Base-by-base conservation (phyloP, 2,888 invertebrate genomes). In the Tenthredo mesomela region DNA sequence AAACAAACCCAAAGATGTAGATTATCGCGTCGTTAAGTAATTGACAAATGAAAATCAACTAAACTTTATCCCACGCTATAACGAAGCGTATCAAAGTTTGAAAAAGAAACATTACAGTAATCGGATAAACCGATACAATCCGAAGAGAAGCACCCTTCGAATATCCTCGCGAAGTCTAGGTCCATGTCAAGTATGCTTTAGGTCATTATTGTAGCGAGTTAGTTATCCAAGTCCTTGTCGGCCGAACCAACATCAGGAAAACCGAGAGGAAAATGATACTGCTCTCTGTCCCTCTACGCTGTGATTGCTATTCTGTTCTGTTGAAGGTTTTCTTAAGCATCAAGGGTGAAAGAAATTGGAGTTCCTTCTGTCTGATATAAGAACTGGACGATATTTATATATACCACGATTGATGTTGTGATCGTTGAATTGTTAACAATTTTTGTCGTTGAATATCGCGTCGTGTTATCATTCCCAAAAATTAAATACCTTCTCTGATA, bases 221-320 rank as follows among this genome's bases (percentile, higher is more conserved):
- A 61, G 80, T 58, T 80, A 80, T 29, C 80, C 61, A 21, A 40
- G 61, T 80, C 80, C 80, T 61, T 80, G 61, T 61, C 61, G 40
- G 21, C 37, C 61, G 3, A 40, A 58, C 58, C 40, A 29, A 58
- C 33, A 21, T 33, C 21, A 18, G 40, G 6, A 58, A 61, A 50
- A 80, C 1, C 33, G 15, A n/a, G 40, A 18, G 40, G 6, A 58
- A 61, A 50, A 80, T 0, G n/a, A 80, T 58, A 61, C 61, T 15
- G 61, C 21, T 40, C 40, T 37, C n/a, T 0, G 40, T 12, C 21
- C n/a, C 29, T 61, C 25, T 12, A 3, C 15, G 15, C 12, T 58
- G 37, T 37, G 80, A 80, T 80, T 58, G 58, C 80, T 61, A 29
- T 37, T 58, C 80, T n/a, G 40, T 40, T 37, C n/a, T 21, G 58